Conservation (phyloP, 2,888 invertebrate species). For the Tetragonisca angustula region DNA sequence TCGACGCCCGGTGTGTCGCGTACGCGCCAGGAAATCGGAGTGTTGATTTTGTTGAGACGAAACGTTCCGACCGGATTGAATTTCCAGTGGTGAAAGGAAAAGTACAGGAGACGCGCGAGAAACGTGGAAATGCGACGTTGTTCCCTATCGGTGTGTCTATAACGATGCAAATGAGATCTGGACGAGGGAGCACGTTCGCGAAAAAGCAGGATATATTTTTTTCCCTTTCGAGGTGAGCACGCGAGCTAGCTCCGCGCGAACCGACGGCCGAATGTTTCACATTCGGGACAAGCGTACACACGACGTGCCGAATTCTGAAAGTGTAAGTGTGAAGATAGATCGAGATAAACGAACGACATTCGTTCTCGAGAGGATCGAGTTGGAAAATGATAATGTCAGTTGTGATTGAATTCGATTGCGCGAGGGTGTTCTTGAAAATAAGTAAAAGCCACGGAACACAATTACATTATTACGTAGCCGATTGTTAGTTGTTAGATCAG, state of each 20-base stretch:
- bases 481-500: too few relatives aligned
- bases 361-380: too few relatives aligned
- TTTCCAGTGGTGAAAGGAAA: neutral
- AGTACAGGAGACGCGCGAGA: neutral
- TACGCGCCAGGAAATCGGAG: constrained; percentile 5
- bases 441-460: too few relatives aligned
- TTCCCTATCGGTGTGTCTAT: neutral
- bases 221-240: neutral
- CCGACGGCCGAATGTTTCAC: neutral
- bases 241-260: neutral
- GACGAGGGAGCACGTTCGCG: neutral
- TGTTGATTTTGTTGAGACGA: constrained; percentile 1
- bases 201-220: neutral
- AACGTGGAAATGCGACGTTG: neutral
- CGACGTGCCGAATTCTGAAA: too few relatives aligned
- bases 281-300: constrained; percentile 8
- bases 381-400: too few relatives aligned
- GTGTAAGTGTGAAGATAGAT: too few relatives aligned
- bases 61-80: constrained; percentile 24
- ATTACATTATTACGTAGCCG: too few relatives aligned
- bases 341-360: too few relatives aligned
- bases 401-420: too few relatives aligned
- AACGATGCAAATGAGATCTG: constrained; percentile 2
- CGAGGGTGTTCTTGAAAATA: too few relatives aligned
- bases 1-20: neutral